A percentile compares a stretch with the other conserved stretches of the same genome.
phyloP scores from a whole-genome alignment of 1,140 invertebrate species.

The Eubasilissa regina region DNA sequence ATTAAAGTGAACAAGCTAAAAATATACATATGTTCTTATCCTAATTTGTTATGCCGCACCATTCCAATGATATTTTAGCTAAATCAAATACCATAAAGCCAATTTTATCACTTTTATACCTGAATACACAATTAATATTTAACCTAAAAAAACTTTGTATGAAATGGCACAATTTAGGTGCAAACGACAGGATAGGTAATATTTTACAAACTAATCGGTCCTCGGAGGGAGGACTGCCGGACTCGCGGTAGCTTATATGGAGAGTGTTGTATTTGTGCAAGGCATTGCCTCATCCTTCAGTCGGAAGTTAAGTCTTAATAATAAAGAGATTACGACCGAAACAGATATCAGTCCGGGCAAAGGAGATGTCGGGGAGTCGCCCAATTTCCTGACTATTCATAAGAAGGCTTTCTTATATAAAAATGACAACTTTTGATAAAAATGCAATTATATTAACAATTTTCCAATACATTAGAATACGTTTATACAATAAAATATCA shows the following conservation, averaged over 20 bases:
- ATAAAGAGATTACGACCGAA: too few relatives aligned
- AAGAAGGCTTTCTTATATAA: constrained; percentile 54
- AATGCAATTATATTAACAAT: constrained; percentile 53
- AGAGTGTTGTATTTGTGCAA: neutral
- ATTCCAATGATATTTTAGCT: constrained; percentile 60
- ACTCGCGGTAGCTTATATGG: constrained; percentile 34
- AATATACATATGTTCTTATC: constrained; percentile 59
- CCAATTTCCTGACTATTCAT: constrained; percentile 4
- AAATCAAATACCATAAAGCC: constrained; percentile 61
- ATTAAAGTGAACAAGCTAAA: constrained; percentile 61
- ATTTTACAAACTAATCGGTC: constrained; percentile 51
- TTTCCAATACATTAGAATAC: constrained; percentile 46
- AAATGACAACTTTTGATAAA: constrained; percentile 52
- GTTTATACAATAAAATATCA: constrained; percentile 59
- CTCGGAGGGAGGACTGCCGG: too few relatives aligned
- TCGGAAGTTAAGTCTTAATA: too few relatives aligned
- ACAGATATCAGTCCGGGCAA: neutral
- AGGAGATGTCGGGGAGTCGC: neutral
- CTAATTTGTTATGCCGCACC: constrained; percentile 61
- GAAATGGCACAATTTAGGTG: constrained; percentile 59
- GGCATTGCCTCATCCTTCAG: neutral
- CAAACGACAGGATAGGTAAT: constrained; percentile 56
- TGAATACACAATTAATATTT: constrained; percentile 57
- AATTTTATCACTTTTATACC: constrained; percentile 60
- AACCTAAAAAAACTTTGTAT: constrained; percentile 58